Evolutionary conservation across 2,797 vertebrate genomes (phyloP).

Genomic region (Oreochromis grahami): DNA sequence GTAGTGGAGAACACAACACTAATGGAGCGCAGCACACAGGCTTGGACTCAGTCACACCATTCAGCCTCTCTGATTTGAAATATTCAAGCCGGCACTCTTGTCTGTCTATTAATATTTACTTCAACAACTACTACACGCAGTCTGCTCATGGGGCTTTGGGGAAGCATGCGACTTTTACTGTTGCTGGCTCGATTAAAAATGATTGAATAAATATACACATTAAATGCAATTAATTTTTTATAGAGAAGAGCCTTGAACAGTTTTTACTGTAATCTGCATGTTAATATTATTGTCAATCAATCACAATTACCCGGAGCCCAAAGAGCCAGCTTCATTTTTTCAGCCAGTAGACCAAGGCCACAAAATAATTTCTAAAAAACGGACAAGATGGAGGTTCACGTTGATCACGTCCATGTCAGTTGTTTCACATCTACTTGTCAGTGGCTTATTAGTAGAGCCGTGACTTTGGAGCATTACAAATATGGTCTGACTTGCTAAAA

Average conservation of each 20-base stretch:
- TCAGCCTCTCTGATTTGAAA: slow-evolving; percentile 50
- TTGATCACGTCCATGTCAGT: not conserved
- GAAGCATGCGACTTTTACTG: slow-evolving; percentile 33
- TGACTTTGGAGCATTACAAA: not conserved
- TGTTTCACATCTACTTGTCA: not conserved
- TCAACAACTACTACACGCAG: slow-evolving; percentile 30
- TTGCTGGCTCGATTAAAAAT: slow-evolving; percentile 21
- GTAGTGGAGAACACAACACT: slow-evolving; percentile 31
- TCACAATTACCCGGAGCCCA: not conserved
- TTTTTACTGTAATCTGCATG: not conserved
- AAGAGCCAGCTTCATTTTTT: not conserved
- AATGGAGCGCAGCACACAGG: slow-evolving; percentile 50
- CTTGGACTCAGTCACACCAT: slow-evolving; percentile 34
- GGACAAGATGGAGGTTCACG: not conserved
- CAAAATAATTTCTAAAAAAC: not conserved
- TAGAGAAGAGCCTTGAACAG: not conserved
- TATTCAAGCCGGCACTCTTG: slow-evolving; percentile 52
- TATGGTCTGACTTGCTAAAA: not conserved
- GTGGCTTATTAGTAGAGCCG: not conserved
- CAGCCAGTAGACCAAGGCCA: not conserved
- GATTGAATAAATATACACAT: not conserved
- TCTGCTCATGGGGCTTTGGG: slow-evolving; percentile 18
- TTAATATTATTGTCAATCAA: not conserved
- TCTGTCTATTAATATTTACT: slow-evolving; percentile 60
- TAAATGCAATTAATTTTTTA: not conserved